A percentile compares a stretch with the other conserved stretches of the same genome.
phyloP scores from a whole-genome alignment of 2,797 vertebrate species.

The Sebastes aleutianus region DNA sequence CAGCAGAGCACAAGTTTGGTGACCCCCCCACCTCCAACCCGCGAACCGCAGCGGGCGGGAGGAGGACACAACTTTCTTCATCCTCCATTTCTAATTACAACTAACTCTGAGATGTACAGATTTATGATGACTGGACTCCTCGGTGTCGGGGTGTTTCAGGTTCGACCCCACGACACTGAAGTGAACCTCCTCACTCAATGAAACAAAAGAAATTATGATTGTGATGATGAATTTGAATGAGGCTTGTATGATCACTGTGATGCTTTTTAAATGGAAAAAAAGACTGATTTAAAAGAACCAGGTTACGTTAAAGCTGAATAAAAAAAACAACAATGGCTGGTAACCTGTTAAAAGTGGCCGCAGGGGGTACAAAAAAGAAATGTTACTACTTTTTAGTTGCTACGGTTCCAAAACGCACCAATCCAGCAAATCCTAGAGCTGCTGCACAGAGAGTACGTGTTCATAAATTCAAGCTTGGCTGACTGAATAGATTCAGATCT shows the following conservation, averaged over 20 bases:
- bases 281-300: background rate
- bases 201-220: background rate
- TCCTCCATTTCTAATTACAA: background rate
- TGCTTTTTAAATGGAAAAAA: background rate
- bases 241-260: background rate
- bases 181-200: background rate
- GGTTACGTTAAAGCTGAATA: background rate
- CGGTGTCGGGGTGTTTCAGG: background rate
- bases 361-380: too few species aligned
- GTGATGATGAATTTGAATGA: background rate
- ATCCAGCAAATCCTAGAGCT: background rate
- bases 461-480: background rate
- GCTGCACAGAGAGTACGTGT: background rate
- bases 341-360: background rate
- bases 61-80: constrained; percentile 10
- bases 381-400: too few species aligned
- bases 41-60: constrained; percentile 28
- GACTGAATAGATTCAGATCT: background rate
- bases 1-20: constrained; percentile 74
- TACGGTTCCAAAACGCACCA: background rate
- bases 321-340: background rate
- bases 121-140: background rate
- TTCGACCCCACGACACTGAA: background rate
- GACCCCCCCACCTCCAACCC: constrained; percentile 62
- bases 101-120: background rate